phyloP scores from a whole-genome alignment of 2,797 vertebrate genomes.

The Cetoscarus ocellatus region DNA sequence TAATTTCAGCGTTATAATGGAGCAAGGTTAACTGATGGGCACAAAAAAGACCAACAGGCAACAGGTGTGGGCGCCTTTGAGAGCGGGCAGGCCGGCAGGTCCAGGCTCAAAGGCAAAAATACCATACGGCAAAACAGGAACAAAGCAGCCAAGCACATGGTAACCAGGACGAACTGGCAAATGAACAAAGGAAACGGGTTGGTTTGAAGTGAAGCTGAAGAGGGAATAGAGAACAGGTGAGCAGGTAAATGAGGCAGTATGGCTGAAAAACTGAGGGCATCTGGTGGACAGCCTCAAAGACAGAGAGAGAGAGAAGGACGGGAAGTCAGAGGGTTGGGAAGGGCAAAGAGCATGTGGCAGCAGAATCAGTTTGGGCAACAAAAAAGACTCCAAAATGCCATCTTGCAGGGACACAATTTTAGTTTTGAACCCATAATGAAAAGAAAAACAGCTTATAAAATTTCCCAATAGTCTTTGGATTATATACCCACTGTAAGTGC shows the following conservation, averaged over 20 bases:
- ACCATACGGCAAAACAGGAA: conserved; percentile 5
- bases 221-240: conserved; percentile 7
- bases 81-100: not conserved
- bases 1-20: not conserved
- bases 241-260: conserved; percentile 2
- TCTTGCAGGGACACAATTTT: not conserved
- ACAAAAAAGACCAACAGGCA: not conserved
- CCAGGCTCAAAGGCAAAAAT: conserved; percentile 5
- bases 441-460: too few relatives aligned
- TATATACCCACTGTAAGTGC: too few relatives aligned
- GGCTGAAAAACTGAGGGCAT: not conserved
- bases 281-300: conserved; percentile 1
- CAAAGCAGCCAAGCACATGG: conserved; percentile 3
- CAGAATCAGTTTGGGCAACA: not conserved
- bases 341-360: not conserved
- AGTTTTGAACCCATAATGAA: too few relatives aligned
- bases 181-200: not conserved
- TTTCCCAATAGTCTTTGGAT: too few relatives aligned
- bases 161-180: conserved; percentile 2
- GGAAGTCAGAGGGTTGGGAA: not conserved
- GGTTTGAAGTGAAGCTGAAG: conserved; percentile 4
- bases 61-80: not conserved
- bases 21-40: not conserved
- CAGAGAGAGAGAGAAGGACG: not conserved
- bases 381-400: not conserved